A percentile compares a stretch with the other conserved stretches of the same genome.
phyloP scores from a whole-genome alignment of 2,888 invertebrate species.

The Orthosia cruda region DNA sequence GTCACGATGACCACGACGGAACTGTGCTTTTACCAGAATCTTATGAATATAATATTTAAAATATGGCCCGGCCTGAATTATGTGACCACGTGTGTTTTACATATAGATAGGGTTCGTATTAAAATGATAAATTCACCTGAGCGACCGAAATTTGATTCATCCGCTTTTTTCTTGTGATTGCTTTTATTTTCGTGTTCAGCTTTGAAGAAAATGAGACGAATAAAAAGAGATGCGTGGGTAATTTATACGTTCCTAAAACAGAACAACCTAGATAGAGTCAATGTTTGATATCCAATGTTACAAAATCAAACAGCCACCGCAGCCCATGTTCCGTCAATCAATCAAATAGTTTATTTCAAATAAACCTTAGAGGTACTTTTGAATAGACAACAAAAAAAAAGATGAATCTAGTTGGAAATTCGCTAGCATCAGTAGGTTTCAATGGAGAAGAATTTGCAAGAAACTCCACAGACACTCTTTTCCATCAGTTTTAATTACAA shows the following conservation, averaged over 20 bases:
- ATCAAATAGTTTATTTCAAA: too few species aligned
- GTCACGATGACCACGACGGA: constrained; percentile 79
- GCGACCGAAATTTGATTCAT: constrained; percentile 36
- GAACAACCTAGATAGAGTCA: background rate
- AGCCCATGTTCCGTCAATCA: background rate
- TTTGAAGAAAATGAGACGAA: constrained; percentile 30
- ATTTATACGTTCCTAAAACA: background rate
- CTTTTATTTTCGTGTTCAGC: constrained; percentile 18
- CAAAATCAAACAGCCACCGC: background rate
- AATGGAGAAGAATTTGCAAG: too few species aligned
- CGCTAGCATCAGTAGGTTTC: too few species aligned
- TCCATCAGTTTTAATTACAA: too few species aligned
- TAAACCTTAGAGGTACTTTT: too few species aligned
- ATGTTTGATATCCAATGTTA: background rate
- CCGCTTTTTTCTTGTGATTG: constrained; percentile 17
- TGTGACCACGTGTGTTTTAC: constrained; percentile 69
- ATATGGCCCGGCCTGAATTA: constrained; percentile 77
- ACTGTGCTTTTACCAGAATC: constrained; percentile 78
- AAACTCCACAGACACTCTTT: too few species aligned
- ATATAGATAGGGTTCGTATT: constrained; percentile 59
- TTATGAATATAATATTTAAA: constrained; percentile 86
- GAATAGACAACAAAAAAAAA: too few species aligned
- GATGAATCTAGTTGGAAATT: too few species aligned
- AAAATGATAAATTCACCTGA: constrained; percentile 49
- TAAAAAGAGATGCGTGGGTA: background rate